Percentiles rank a stretch among this genome's conserved stretches.
Evolutionary conservation across 2,797 vertebrate genomes (phyloP).

Genomic region (Sebastes jordani): DNA sequence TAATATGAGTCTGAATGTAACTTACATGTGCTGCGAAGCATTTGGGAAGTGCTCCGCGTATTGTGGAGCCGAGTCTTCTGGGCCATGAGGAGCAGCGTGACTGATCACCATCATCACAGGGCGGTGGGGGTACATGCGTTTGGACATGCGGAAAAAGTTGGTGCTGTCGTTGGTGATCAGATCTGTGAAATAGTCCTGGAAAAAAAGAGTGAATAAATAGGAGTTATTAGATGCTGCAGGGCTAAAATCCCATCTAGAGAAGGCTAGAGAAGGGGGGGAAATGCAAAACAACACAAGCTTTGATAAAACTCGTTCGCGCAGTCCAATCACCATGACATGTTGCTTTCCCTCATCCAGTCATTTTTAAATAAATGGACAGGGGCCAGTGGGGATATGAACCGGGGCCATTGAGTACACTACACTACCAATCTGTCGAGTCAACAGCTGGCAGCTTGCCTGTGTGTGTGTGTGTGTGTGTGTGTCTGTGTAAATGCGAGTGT

Average conservation of each 20-base stretch:
- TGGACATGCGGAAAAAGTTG: constrained; percentile 94
- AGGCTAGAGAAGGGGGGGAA: not conserved
- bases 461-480: not conserved
- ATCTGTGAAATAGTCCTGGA: constrained; percentile 96
- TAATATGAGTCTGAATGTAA: constrained; percentile 63
- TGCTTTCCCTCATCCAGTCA: constrained; percentile 66
- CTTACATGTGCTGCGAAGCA: constrained; percentile 98
- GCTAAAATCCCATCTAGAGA: constrained; percentile 11
- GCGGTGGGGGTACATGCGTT: constrained; percentile 93
- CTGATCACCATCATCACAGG: constrained; percentile 97
- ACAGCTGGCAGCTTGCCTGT: constrained; percentile 74
- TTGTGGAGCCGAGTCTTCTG: constrained; percentile 96
- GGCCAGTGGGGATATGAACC: constrained; percentile 70
- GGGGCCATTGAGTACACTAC: constrained; percentile 77
- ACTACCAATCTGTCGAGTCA: constrained; percentile 79
- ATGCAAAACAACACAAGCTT: constrained; percentile 58
- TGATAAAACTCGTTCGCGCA: constrained; percentile 60
- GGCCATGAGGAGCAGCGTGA: constrained; percentile 95
- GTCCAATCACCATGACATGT: constrained; percentile 65
- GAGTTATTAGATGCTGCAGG: not conserved
- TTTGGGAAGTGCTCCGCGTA: constrained; percentile 91
- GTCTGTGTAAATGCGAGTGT: constrained; percentile 17
- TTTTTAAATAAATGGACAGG: constrained; percentile 70
- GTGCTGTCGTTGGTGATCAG: constrained; percentile 97
- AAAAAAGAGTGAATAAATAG: constrained; percentile 3